Evolutionary conservation across 2,113 vertebrate species (phyloP), one percentile per base, ranked within the genome.

Genomic region (Ptilonorhynchus violaceus): DNA sequence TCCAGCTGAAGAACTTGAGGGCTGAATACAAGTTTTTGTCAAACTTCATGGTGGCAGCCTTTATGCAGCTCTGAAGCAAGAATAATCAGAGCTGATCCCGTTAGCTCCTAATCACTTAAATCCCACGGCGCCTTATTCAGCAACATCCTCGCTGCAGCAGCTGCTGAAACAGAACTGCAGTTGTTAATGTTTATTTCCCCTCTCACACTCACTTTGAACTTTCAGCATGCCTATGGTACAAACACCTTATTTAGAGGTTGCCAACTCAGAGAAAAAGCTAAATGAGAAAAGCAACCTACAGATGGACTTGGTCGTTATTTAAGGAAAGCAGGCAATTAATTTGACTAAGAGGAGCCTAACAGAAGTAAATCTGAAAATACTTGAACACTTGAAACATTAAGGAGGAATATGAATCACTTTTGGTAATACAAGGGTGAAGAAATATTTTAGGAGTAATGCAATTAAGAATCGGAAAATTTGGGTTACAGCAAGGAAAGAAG

Each of bases 241-340:
- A 86, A 50, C 60, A 81, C 42, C 42, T 92, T 35, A 88, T 88
- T 90, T 64, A 92, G 49, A 79, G 44, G 58, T 19, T 96, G 85
- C 92, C 85, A 90, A 4, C n/a, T 56, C 21, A 52, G 49, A 66
- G 23, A 9, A 39, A 39, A 39, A 39, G 37, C 37, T 39, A 39
- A 39, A 39, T 10, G 37, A 39, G 68, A 70, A 75, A 85, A 90
- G 33, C 70, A 77, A 37, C 52, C 22, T 31, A 27, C 41, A 69
- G 66, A n/a, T 1, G 0, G n/a, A 6, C 25, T 64, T 55, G 35
- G 52, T 60, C 42, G 46, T 74, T 47, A 7, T 52, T 82, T 82
- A 64, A 88, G 53, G 49, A 55, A n/a, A 60, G 27, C 0, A 0
- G 44, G 53, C 31, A 52, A 72, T 91, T 68, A 13, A 33, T 59